Percentiles rank a stretch among this genome's conserved stretches.
These are phyloP conservation scores for Thermophis baileyi DNA, from an alignment of 2,113 vertebrate species.

Conservation along the genomic window DNA sequence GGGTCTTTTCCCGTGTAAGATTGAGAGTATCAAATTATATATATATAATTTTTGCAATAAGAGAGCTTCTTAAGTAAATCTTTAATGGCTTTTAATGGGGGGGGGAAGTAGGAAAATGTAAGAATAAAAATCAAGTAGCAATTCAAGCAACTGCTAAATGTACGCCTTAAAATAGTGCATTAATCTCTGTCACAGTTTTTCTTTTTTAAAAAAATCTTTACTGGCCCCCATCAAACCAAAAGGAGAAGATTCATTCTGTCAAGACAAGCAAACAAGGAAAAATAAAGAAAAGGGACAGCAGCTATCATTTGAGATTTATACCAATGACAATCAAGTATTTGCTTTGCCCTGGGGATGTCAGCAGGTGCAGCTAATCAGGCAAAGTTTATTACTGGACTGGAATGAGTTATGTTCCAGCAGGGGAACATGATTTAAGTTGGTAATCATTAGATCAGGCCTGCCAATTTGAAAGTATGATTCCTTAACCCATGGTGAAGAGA, in stretches of 20 bases:
- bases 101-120: background rate
- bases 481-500: fast-evolving
- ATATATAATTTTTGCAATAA: constrained; percentile 14
- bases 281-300: background rate
- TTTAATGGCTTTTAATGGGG: constrained; percentile 11
- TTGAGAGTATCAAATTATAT: too few relatives aligned
- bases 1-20: too few relatives aligned
- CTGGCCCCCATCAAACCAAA: constrained; percentile 16
- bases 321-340: fast-evolving
- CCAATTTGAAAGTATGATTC: background rate
- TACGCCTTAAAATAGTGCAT: background rate
- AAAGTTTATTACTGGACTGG: background rate
- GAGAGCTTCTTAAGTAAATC: background rate
- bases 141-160: background rate
- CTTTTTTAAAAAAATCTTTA: background rate
- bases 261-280: background rate
- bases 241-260: background rate
- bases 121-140: background rate
- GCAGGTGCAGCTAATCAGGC: constrained; percentile 6
- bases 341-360: constrained; percentile 1
- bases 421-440: background rate
- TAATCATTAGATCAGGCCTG: background rate
- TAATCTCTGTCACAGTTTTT: background rate
- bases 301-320: background rate
- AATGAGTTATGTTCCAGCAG: background rate